Percentiles rank a stretch among this genome's conserved stretches.
Evolutionary conservation across 2,113 vertebrate species (phyloP).

Genomic region (Felis catus): DNA sequence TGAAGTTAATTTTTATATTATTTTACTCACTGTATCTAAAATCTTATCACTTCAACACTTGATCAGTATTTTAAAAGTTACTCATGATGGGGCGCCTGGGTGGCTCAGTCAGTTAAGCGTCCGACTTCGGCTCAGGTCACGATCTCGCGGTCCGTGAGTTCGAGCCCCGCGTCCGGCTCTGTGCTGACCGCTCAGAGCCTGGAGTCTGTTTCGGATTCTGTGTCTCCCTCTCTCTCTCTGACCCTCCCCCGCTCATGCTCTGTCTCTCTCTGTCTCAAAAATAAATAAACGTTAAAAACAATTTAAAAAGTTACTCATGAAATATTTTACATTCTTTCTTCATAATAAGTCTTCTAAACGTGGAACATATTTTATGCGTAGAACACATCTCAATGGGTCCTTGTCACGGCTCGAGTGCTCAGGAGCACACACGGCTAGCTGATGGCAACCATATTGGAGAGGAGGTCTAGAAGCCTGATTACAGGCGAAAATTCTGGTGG

Average conservation of each 20-base stretch:
- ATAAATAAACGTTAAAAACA: no score
- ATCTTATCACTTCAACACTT: background rate
- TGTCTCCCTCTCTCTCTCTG: no score
- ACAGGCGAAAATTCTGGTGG: background rate
- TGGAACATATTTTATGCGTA: background rate
- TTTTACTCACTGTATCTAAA: background rate
- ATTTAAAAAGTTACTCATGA: background rate
- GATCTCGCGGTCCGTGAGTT: rapidly evolving
- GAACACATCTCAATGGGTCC: background rate
- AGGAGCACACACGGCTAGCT: background rate
- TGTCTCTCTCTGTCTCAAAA: no score
- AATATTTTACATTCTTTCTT: background rate
- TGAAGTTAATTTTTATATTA: background rate
- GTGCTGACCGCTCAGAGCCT: no score
- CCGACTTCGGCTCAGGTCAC: no score
- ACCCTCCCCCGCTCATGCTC: no score
- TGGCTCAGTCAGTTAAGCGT: no score
- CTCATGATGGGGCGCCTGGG: no score
- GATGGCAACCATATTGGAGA: no score
- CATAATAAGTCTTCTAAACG: background rate
- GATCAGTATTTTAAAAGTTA: background rate
- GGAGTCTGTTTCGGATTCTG: no score
- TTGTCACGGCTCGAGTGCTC: background rate
- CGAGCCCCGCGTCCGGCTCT: no score
- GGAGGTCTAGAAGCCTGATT: background rate